Conservation (phyloP, 2,113 vertebrate species). For the Epinephelus cyanopodus region DNA sequence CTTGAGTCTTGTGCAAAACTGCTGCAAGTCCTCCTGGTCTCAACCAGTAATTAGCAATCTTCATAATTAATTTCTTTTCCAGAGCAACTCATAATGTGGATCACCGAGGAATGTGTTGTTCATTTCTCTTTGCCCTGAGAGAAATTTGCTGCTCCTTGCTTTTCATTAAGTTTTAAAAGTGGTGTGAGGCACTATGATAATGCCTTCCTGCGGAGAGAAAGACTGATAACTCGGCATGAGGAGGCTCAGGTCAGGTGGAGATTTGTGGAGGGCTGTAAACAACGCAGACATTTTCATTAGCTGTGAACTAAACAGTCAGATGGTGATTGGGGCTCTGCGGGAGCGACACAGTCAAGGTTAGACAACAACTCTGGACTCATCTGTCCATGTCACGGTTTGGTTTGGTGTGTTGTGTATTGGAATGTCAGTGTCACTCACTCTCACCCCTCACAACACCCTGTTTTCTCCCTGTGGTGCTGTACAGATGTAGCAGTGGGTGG, state of each 20-base stretch:
- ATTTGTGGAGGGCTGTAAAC: conserved; percentile 72
- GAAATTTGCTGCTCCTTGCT: conserved; percentile 57
- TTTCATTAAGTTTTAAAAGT: conserved; percentile 72
- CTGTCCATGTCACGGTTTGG: conserved; percentile 33
- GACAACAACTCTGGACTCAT: conserved; percentile 42
- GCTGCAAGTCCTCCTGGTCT: conserved; percentile 14
- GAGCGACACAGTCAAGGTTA: conserved; percentile 63
- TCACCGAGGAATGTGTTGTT: conserved; percentile 50
- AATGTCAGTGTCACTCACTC: conserved; percentile 47
- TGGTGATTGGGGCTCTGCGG: conserved; percentile 31
- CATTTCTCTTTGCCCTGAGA: conserved; percentile 58
- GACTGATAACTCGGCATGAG: conserved; percentile 46
- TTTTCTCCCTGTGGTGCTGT: conserved; percentile 54
- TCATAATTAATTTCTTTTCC: conserved; percentile 59
- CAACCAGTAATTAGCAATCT: conserved; percentile 52
- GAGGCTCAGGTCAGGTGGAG: conserved; percentile 48
- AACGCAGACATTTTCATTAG: conserved; percentile 71
- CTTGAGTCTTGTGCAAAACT: conserved; percentile 6
- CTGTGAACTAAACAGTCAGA: conserved; percentile 71
- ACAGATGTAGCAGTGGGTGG: conserved; percentile 62
- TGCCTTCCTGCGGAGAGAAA: conserved; percentile 32
- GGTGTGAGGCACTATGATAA: conserved; percentile 44
- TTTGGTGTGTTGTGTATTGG: conserved; percentile 31
- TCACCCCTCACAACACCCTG: conserved; percentile 14
- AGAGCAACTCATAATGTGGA: conserved; percentile 52